phyloP scores from a whole-genome alignment of 2,113 vertebrate species.

The Perca flavescens region DNA sequence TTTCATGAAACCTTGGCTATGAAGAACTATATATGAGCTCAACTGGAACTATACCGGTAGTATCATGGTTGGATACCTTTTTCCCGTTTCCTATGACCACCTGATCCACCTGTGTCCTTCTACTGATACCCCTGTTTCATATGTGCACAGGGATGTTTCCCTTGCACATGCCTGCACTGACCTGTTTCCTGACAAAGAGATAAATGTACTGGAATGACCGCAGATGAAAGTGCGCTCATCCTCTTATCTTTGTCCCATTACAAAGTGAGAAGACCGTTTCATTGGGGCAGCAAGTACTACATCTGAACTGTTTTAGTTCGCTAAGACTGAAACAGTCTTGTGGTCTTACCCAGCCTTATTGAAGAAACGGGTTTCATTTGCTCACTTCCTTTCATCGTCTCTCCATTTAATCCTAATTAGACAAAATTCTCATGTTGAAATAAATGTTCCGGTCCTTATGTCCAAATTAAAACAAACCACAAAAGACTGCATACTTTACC shows the following conservation, averaged over 20 bases:
- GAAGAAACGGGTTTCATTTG: background rate
- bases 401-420: background rate
- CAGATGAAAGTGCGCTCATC: background rate
- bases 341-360: background rate
- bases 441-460: background rate
- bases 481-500: background rate
- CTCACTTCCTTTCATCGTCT: background rate
- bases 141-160: background rate
- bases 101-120: background rate
- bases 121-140: background rate
- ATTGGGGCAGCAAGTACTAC: background rate
- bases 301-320: background rate
- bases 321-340: background rate
- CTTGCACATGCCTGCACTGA: background rate
- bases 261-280: background rate
- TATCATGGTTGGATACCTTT: background rate
- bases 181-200: background rate
- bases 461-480: background rate
- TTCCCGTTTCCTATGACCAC: background rate
- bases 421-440: background rate
- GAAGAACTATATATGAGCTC: background rate
- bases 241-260: slow-evolving; percentile 4
- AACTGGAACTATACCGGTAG: background rate
- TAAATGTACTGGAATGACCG: background rate
- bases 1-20: background rate